These are phyloP conservation scores for Buphagus erythrorhynchus DNA, from an alignment of 2,797 vertebrate species.

Conservation along the genomic window DNA sequence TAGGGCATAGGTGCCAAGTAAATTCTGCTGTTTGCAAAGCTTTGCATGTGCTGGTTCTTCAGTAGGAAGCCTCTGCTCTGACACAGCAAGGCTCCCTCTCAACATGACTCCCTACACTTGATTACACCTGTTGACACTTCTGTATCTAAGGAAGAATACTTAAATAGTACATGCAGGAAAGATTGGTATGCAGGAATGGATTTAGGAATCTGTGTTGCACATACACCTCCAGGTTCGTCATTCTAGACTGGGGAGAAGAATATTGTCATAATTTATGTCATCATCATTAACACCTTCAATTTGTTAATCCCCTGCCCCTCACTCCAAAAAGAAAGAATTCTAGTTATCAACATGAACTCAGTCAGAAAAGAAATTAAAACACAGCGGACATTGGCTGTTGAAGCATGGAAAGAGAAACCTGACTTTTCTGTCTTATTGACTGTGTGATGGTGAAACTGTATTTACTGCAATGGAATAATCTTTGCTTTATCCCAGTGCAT, in stretches of 20 bases:
- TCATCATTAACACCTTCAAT: background rate
- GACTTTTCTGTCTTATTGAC: background rate
- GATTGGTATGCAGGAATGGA: background rate
- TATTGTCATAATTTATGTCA: background rate
- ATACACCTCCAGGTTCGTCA: background rate
- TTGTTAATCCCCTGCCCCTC: background rate
- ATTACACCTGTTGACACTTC: constrained; percentile 31
- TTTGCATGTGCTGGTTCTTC: constrained; percentile 37
- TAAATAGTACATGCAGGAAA: background rate
- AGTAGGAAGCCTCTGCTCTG: constrained; percentile 39
- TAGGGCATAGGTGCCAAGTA: constrained; percentile 64
- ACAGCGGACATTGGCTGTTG: background rate
- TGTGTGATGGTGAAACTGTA: background rate
- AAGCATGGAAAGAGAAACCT: background rate
- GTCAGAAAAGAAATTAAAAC: background rate
- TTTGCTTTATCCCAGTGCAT: background rate
- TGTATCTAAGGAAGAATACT: background rate
- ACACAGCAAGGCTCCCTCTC: constrained; percentile 36
- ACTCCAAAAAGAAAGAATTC: background rate
- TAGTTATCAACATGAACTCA: background rate
- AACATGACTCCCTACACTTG: background rate
- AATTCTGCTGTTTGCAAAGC: constrained; percentile 51
- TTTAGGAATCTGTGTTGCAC: background rate
- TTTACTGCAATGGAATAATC: background rate
- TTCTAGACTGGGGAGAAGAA: background rate